Evolutionary conservation across 2,113 vertebrate genomes (phyloP).

Genomic region (Menura novaehollandiae): DNA sequence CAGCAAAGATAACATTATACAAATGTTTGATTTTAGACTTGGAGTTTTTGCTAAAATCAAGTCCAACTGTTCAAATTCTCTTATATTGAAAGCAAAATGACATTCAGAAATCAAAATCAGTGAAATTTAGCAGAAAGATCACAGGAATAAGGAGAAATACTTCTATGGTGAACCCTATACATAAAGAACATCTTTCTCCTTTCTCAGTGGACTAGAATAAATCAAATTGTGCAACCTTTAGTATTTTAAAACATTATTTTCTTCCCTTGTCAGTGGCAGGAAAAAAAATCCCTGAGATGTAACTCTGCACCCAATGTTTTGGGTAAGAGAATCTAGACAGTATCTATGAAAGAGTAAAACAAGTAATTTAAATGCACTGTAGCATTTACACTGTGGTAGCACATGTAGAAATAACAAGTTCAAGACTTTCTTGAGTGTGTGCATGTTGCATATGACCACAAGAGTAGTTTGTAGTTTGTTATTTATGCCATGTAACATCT

Average conservation of each 20-base stretch:
- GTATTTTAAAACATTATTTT: not conserved
- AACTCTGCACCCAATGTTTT: not conserved
- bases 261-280: not conserved
- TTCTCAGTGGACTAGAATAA: not conserved
- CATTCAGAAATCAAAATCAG: not conserved
- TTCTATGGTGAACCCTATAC: not conserved
- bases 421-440: not conserved
- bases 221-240: not conserved
- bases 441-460: not conserved
- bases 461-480: not conserved
- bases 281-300: not conserved
- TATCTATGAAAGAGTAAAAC: not conserved
- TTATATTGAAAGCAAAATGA: not conserved
- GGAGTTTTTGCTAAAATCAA: not conserved
- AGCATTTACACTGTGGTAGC: not conserved
- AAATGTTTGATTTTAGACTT: not conserved
- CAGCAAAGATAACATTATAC: rapidly evolving
- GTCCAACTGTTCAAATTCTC: rapidly evolving
- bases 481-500: not conserved
- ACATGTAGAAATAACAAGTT: not conserved
- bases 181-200: not conserved
- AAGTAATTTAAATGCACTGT: not conserved
- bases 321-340: not conserved
- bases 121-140: not conserved
- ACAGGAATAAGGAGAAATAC: not conserved